Percentiles rank a stretch among this genome's conserved stretches.
These are phyloP conservation scores for Epinephelus awoara DNA, from an alignment of 2,797 vertebrate species.

Conservation along the genomic window DNA sequence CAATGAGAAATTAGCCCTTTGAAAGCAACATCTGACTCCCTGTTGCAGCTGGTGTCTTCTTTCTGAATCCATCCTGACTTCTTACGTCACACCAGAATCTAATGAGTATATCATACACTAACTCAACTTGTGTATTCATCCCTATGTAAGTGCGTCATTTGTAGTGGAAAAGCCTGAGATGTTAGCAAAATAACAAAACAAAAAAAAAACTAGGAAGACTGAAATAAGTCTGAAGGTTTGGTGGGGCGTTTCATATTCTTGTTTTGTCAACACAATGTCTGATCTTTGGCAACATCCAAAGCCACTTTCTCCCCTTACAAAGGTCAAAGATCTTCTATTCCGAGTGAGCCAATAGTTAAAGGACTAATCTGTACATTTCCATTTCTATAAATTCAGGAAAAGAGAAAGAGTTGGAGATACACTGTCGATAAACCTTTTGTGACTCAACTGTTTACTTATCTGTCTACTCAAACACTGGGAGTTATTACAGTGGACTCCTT, in stretches of 20 bases:
- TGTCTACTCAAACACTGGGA: neutral
- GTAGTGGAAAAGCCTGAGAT: neutral
- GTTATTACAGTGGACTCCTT: neutral
- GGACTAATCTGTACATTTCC: neutral
- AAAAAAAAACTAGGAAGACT: neutral
- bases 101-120: neutral
- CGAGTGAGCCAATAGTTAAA: neutral
- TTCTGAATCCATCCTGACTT: neutral
- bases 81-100: neutral
- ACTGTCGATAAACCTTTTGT: neutral
- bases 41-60: neutral
- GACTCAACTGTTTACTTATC: neutral
- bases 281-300: neutral
- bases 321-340: neutral
- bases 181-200: neutral
- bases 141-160: neutral
- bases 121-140: neutral
- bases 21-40: neutral
- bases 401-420: neutral
- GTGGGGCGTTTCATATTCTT: neutral
- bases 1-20: constrained; percentile 25
- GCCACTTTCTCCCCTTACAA: neutral
- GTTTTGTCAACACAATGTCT: constrained; percentile 5
- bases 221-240: neutral
- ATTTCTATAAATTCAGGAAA: neutral